phyloP scores from a whole-genome alignment of 2,113 vertebrate genomes.

The Chlorodrepanis virens region DNA sequence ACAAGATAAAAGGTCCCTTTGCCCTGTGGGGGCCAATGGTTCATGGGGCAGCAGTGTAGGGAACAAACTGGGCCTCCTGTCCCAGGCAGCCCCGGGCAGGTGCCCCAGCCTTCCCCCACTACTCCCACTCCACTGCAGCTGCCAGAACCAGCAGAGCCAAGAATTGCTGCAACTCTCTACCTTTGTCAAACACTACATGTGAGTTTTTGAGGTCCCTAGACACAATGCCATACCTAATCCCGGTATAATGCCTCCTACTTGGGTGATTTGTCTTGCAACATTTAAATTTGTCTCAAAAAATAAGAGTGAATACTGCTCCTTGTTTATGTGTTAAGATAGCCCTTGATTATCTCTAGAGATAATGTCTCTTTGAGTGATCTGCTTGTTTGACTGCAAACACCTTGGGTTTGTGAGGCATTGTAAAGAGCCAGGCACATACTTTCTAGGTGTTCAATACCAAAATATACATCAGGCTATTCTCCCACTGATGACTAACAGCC shows the following conservation, averaged over 20 bases:
- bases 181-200: background rate
- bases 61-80: rapidly evolving
- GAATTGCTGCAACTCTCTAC: background rate
- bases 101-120: background rate
- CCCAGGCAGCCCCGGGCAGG: background rate
- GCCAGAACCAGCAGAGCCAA: background rate
- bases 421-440: background rate
- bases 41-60: rapidly evolving
- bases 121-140: background rate
- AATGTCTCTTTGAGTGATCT: background rate
- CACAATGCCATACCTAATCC: background rate
- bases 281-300: background rate
- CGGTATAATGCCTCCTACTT: background rate
- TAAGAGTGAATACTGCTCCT: background rate
- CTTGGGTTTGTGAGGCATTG: background rate
- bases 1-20: background rate
- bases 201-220: background rate
- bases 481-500: background rate
- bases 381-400: background rate
- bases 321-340: background rate
- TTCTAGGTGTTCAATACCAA: background rate
- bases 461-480: background rate
- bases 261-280: background rate
- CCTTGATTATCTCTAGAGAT: background rate
- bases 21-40: rapidly evolving